Conservation (phyloP, 2,113 vertebrate species). For the Cichladusa arquata region DNA sequence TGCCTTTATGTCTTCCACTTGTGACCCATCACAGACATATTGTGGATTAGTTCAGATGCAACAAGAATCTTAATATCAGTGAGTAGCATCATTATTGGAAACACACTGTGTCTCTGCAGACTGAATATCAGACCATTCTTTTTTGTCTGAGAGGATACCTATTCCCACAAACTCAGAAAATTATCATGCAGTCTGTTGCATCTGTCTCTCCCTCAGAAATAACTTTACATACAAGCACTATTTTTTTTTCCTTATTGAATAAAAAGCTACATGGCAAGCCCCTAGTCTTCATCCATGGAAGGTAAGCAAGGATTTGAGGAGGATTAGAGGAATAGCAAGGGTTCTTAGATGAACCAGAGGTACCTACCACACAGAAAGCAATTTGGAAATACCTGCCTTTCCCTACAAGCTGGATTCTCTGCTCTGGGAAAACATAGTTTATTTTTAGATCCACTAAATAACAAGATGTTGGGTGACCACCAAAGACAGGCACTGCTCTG, state of each 20-base stretch:
- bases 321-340: background rate
- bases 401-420: background rate
- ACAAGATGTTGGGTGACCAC: background rate
- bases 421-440: background rate
- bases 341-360: background rate
- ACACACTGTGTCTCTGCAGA: background rate
- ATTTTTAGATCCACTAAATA: background rate
- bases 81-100: background rate
- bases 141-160: background rate
- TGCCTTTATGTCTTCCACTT: background rate
- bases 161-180: background rate
- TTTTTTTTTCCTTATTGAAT: background rate
- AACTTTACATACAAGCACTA: background rate
- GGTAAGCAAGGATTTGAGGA: background rate
- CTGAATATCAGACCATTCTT: background rate
- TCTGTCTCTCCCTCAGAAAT: background rate
- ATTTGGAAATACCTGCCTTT: background rate
- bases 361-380: background rate
- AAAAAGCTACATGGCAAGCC: background rate
- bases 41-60: background rate
- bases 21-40: background rate
- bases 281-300: background rate
- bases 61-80: background rate
- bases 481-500: background rate
- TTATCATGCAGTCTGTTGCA: background rate